phyloP scores from a whole-genome alignment of 2,113 vertebrate species.

The Loxodonta africana region DNA sequence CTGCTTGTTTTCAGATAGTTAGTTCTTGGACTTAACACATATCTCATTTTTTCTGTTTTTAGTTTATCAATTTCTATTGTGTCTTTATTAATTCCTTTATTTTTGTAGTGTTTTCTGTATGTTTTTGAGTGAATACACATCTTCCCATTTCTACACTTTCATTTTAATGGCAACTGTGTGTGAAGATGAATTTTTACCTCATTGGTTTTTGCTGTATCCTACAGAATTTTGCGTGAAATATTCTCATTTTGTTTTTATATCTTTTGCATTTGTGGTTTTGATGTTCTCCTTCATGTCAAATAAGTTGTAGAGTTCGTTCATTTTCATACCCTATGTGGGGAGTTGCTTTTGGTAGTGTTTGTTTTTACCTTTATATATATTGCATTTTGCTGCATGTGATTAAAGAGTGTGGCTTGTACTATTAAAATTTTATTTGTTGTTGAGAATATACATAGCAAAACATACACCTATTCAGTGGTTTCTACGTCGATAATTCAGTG shows the following conservation, averaged over 20 bases:
- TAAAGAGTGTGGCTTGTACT: neutral
- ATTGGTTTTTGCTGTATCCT: neutral
- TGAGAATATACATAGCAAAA: neutral
- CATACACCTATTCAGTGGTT: neutral
- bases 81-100: neutral
- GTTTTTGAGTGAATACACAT: neutral
- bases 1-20: neutral
- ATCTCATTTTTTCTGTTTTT: neutral
- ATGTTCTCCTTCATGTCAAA: neutral
- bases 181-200: conserved; percentile 31
- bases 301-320: neutral
- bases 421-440: neutral
- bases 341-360: neutral
- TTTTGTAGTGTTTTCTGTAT: neutral
- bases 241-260: neutral
- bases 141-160: neutral
- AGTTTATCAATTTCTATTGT: neutral
- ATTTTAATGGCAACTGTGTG: neutral
- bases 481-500: neutral
- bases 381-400: neutral
- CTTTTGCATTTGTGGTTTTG: neutral
- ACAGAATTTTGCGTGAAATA: neutral
- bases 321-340: neutral
- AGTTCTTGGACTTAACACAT: neutral
- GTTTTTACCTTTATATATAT: neutral